Conservation (phyloP, 2,888 invertebrate species). For the Metalampra italica region DNA sequence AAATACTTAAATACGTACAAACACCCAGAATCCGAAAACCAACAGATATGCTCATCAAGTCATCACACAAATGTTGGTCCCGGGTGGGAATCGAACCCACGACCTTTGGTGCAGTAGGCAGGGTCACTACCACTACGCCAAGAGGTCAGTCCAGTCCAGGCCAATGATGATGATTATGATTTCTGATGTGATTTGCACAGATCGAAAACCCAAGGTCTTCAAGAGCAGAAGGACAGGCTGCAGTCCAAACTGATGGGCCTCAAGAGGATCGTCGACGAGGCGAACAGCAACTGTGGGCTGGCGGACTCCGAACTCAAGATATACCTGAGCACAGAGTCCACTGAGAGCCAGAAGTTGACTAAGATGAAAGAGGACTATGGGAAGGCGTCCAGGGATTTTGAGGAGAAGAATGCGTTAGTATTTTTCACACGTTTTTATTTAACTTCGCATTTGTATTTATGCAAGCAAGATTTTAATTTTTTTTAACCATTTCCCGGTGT, state of each 20-base stretch:
- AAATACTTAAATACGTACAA: too few species aligned
- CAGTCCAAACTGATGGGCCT: conserved; percentile 84
- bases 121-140: too few species aligned
- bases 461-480: too few species aligned
- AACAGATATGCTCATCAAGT: too few species aligned
- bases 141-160: too few species aligned
- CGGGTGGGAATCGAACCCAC: too few species aligned
- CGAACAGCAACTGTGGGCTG: conserved; percentile 76
- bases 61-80: too few species aligned
- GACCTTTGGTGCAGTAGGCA: too few species aligned
- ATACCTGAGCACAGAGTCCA: conserved; percentile 81
- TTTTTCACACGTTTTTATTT: background rate
- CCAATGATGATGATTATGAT: too few species aligned
- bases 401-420: conserved; percentile 62
- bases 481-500: too few species aligned
- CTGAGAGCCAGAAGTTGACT: conserved; percentile 81
- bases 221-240: conserved; percentile 83
- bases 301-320: conserved; percentile 90
- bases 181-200: conserved; percentile 26
- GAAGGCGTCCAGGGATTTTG: conserved; percentile 66
- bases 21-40: too few species aligned
- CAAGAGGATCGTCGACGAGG: conserved; percentile 83
- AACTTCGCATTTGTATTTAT: background rate
- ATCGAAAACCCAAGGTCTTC: conserved; percentile 82
- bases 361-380: conserved; percentile 75